These are phyloP conservation scores for Thunnus thynnus DNA, from an alignment of 2,113 vertebrate genomes.

Conservation along the genomic window DNA sequence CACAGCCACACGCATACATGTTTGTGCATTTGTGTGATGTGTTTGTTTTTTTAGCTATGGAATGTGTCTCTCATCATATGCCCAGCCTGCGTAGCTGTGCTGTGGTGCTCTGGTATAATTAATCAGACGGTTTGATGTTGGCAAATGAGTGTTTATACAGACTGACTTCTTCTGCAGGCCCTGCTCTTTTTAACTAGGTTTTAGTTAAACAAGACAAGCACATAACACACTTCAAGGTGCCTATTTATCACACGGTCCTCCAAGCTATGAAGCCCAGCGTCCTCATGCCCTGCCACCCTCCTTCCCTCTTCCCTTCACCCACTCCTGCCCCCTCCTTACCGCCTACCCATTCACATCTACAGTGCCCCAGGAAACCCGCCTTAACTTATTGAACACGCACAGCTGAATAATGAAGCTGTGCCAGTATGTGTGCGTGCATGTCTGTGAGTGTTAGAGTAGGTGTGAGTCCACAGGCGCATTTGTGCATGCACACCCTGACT, in stretches of 20 bases:
- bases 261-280: constrained; percentile 41
- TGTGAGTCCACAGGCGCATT: no score
- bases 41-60: constrained; percentile 47
- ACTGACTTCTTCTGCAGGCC: constrained; percentile 68
- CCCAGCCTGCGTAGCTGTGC: constrained; percentile 51
- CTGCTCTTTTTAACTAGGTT: constrained; percentile 69
- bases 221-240: constrained; percentile 54
- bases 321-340: constrained; percentile 14
- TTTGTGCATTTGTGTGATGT: constrained; percentile 44
- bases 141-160: constrained; percentile 75
- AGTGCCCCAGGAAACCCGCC: constrained; percentile 42
- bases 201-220: constrained; percentile 73
- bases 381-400: constrained; percentile 57
- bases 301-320: not conserved
- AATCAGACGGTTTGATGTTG: constrained; percentile 78
- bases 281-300: constrained; percentile 10
- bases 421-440: constrained; percentile 21
- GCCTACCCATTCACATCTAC: constrained; percentile 37
- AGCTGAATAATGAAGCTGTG: constrained; percentile 57
- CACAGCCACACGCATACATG: not conserved
- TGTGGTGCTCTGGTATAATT: constrained; percentile 62
- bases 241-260: constrained; percentile 69
- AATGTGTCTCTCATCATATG: constrained; percentile 49
- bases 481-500: not conserved
- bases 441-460: not conserved